A percentile compares a stretch with the other conserved stretches of the same genome.
Evolutionary conservation across 2,888 invertebrate species (phyloP).

Genomic region (Epistrophella euchroma): DNA sequence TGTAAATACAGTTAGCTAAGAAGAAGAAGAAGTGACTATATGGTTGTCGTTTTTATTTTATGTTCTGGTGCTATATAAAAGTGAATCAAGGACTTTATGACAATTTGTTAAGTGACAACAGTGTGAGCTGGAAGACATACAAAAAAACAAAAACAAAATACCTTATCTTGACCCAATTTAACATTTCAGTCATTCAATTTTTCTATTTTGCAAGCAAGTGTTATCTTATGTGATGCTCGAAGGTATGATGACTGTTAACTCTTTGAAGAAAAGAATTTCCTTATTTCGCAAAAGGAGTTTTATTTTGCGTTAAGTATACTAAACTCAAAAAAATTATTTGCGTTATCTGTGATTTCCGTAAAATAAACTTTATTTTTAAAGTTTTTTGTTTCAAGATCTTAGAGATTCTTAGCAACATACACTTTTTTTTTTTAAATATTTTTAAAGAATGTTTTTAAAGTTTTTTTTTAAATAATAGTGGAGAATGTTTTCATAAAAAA

Average conservation of each 20-base stretch:
- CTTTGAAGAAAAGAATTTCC: not conserved
- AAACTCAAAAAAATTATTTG: too few relatives aligned
- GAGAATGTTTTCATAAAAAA: too few relatives aligned
- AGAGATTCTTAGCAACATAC: too few relatives aligned
- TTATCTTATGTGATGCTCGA: not conserved
- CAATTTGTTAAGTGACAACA: constrained; percentile 47
- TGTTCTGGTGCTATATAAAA: not conserved
- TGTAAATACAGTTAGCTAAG: constrained; percentile 10
- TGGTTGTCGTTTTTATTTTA: constrained; percentile 4
- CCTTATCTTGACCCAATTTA: constrained; percentile 32
- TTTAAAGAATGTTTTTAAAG: too few relatives aligned
- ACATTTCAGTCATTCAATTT: constrained; percentile 24
- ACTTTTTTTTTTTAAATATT: too few relatives aligned
- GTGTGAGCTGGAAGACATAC: not conserved
- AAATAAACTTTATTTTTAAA: too few relatives aligned
- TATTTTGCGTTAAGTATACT: not conserved
- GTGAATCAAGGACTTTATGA: constrained; percentile 41
- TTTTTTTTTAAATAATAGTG: too few relatives aligned
- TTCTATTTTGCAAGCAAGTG: not conserved
- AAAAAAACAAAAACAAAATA: not conserved
- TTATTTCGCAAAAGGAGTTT: not conserved
- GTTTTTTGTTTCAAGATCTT: too few relatives aligned
- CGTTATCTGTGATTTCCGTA: too few relatives aligned
- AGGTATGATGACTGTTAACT: not conserved
- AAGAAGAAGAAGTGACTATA: not conserved